Evolutionary conservation across 2,113 vertebrate species (phyloP).

Genomic region (Marmota monax): DNA sequence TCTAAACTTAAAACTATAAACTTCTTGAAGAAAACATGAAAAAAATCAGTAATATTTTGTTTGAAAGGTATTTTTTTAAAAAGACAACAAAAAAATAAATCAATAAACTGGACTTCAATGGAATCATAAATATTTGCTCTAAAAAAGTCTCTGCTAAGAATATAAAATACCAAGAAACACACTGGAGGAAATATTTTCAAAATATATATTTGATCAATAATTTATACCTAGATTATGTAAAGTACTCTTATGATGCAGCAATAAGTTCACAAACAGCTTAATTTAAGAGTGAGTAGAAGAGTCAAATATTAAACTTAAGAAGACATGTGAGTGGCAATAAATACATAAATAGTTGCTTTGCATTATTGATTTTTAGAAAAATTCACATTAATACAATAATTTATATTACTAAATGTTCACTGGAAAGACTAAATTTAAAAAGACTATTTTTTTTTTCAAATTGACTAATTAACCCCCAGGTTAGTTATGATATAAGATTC

Average conservation of each 20-base stretch:
- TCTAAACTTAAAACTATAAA: background rate
- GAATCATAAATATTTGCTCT: background rate
- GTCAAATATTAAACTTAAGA: background rate
- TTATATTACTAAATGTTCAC: background rate
- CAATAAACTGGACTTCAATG: background rate
- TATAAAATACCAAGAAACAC: background rate
- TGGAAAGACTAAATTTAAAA: background rate
- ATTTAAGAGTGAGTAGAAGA: background rate
- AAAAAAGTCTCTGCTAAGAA: background rate
- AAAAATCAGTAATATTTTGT: background rate
- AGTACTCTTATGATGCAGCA: background rate
- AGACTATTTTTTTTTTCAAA: background rate
- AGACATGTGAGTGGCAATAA: background rate
- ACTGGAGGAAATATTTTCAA: background rate
- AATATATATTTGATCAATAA: background rate
- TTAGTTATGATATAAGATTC: background rate
- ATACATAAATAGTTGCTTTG: background rate
- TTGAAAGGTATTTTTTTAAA: background rate
- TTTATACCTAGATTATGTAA: background rate
- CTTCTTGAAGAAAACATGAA: background rate
- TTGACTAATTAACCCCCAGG: background rate
- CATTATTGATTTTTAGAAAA: background rate
- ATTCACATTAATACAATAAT: background rate
- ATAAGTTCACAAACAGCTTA: background rate
- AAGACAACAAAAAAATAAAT: background rate